phyloP scores from a whole-genome alignment of 2,113 vertebrate species.

The Nematolebias whitei region DNA sequence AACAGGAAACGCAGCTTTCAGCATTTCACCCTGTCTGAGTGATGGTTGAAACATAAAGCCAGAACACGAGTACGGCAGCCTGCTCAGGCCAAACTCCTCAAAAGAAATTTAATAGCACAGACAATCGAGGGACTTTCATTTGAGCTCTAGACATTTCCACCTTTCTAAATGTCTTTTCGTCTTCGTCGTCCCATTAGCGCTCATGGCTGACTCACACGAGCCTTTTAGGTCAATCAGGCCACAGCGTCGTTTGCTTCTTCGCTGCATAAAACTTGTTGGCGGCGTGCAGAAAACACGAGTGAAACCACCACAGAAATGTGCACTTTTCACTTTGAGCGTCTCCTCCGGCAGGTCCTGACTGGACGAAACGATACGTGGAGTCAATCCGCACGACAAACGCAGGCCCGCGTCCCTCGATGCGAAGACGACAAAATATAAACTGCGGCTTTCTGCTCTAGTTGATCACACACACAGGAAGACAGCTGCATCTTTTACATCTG shows the following conservation, averaged over 20 bases:
- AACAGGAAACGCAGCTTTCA: neutral
- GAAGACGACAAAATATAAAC: neutral
- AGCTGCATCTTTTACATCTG: slow-evolving; percentile 10
- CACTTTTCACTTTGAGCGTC: neutral
- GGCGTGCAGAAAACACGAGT: neutral
- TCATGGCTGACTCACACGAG: slow-evolving; percentile 44
- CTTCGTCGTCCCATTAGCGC: slow-evolving; percentile 49
- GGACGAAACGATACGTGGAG: neutral
- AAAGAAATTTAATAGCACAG: neutral
- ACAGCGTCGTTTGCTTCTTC: slow-evolving; percentile 21
- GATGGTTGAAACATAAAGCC: neutral
- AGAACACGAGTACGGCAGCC: neutral
- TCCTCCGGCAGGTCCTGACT: neutral
- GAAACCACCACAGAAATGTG: neutral
- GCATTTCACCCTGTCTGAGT: neutral
- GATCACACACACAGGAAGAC: slow-evolving; percentile 19
- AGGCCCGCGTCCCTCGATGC: neutral
- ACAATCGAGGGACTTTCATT: slow-evolving; percentile 11
- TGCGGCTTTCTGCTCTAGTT: slow-evolving; percentile 2
- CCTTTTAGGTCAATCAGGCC: slow-evolving; percentile 63
- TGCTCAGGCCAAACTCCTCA: neutral
- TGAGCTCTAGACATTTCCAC: neutral
- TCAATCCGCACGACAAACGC: neutral
- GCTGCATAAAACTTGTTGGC: slow-evolving; percentile 14
- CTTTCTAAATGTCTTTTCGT: slow-evolving; percentile 14